Base-by-base conservation (phyloP, 2,113 vertebrate species). In the Neodontobutis hainanensis region DNA sequence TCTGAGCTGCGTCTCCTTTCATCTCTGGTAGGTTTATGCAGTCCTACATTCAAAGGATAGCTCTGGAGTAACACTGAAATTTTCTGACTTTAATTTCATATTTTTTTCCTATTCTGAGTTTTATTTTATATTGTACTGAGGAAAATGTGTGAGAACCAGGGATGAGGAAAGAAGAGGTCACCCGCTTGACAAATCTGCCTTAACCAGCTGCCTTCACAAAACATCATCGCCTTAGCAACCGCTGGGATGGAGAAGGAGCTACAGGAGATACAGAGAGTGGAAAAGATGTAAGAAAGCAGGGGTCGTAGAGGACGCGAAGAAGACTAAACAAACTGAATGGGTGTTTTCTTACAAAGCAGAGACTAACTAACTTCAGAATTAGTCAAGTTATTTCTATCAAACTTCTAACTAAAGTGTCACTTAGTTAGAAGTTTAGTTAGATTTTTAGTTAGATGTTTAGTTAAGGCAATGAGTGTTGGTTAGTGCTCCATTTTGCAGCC, bases 161-260 rank as follows among this genome's bases (percentile, higher is more conserved):
- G 58, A 42, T 34, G 38, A 48, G 11, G 55, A 42, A 42, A 62
- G 51, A 51, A 36, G 32, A 67, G 71, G 81, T 78, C 77, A 80
- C 64, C 69, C 49, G 61, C 58, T 77, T 82, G 85, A 86, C 73
- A 83, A 86, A 87, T 80, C 75, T 83, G 66, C 65, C 65, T 69
- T 71, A 77, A 80, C 68, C 82, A 86, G 83, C 81, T 84, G 82
- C 81, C 75, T 88, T 53, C 73, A 77, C 78, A 75, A 81, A 81
- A 81, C 66, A 61, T 62, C 46, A 88, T 85, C 16, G 55, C 86
- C 84, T 71, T 81, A 81, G 76, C 73, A 87, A 88, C 83, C 5
- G 2, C 56, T 67, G 50, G 74, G 82, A 78, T 78, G 72, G 73
- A 64, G 62, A 50, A 59, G 62, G 42, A 63, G 66, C 58, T 36